Evolutionary conservation across 2,797 vertebrate species (phyloP), one percentile per base, ranked within the genome.

Genomic region (Synanceia verrucosa): DNA sequence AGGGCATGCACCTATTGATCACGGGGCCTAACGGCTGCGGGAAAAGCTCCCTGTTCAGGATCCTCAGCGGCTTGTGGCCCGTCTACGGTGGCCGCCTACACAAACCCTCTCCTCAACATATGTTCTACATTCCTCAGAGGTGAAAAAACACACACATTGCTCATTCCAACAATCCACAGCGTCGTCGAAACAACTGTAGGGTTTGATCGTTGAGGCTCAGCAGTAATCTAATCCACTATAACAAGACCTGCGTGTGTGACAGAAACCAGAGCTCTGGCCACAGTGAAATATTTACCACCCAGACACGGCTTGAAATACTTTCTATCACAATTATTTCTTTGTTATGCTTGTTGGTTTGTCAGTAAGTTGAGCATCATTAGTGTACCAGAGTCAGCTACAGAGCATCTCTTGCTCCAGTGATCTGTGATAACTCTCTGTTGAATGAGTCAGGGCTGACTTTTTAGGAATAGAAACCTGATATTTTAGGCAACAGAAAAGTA

Each of bases 41-140:
- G 41, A 98, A 98, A 86, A 98, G 97, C 87, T 98, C 97, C 0
- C 94, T 98, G 56, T 98, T 98, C 92, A 93, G 97, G 89, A 98
- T 98, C 92, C 93, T 98, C 79, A 96, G 97, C 31, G 97, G 97
- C 14, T 80, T 98, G 56, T 98, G 97, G 97, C 97, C 97, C 2
- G 97, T 98, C n/a, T 97, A 97, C 51, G 94, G 94, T 51, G 97
- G 97, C 50, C 91, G 94, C 53, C 95, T 98, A 5, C 94, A 95
- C 87, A 98, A 98, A 73, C 97, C 97, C 0, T 95, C 96, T 48
- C 97, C 97, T 0, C 94, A 97, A 18, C 95, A 97, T 37, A 95
- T 98, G 97, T 98, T 98, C 91, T 98, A 98, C 91, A 98, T 98
- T 88, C 97, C 97, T 76, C 97, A 98, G 89, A 97, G 97, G 97